Evolutionary conservation across 2,888 invertebrate genomes (phyloP).

Genomic region (Parochlus steinenii): DNA sequence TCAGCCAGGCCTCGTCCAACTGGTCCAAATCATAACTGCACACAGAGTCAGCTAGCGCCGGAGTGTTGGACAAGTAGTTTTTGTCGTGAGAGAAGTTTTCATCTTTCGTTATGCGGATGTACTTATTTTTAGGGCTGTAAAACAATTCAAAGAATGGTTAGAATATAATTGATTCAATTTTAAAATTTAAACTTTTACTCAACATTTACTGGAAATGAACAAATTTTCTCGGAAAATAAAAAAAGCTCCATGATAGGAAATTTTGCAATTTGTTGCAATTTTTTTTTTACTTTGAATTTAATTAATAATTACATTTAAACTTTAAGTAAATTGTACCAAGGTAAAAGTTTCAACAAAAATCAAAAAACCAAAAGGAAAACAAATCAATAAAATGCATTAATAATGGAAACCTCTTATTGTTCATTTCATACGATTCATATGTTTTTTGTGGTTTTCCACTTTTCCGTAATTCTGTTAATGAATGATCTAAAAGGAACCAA

Average conservation of each 20-base stretch:
- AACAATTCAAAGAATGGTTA: conserved; percentile 13
- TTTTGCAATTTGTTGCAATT: too few relatives aligned
- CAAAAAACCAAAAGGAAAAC: too few relatives aligned
- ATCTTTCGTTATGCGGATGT: conserved; percentile 79
- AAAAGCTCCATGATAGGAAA: not conserved
- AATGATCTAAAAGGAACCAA: too few relatives aligned
- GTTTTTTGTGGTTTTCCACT: too few relatives aligned
- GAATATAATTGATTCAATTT: not conserved
- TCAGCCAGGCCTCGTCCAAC: conserved; percentile 79
- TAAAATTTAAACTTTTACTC: not conserved
- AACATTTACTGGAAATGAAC: conserved; percentile 1
- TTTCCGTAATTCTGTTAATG: too few relatives aligned
- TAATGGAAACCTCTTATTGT: too few relatives aligned
- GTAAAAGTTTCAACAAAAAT: too few relatives aligned
- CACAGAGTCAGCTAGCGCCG: conserved; percentile 75
- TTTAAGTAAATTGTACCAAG: too few relatives aligned
- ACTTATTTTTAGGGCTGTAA: conserved; percentile 76
- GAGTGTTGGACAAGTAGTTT: conserved; percentile 73
- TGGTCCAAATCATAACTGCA: conserved; percentile 94
- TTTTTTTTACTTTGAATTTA: too few relatives aligned
- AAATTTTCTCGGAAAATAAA: conserved; percentile 1
- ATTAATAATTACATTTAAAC: too few relatives aligned
- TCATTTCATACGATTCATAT: too few relatives aligned
- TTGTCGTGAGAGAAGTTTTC: conserved; percentile 68
- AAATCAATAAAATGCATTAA: too few relatives aligned